These are phyloP conservation scores for Mesodorylaimus sp. DNA, from an alignment of 2,888 invertebrate species.

Conservation along the genomic window DNA sequence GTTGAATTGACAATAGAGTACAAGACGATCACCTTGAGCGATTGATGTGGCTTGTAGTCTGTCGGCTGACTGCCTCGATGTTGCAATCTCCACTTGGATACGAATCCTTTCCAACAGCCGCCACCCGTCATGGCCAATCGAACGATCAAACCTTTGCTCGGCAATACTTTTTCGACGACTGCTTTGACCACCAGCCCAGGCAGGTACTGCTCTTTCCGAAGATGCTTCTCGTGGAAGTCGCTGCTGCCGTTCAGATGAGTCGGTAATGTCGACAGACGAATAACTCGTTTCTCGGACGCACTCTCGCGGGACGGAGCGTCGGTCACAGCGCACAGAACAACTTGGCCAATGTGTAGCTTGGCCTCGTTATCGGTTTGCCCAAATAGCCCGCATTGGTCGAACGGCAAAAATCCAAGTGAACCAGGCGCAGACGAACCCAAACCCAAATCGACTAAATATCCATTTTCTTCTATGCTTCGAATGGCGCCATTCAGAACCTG, in stretches of 20 bases:
- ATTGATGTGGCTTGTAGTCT: background rate
- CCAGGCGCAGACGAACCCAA: background rate
- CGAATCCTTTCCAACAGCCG: background rate
- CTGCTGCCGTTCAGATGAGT: too few relatives aligned
- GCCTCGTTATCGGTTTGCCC: background rate
- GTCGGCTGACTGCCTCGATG: background rate
- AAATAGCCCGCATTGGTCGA: background rate
- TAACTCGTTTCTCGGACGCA: background rate
- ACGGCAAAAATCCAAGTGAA: background rate
- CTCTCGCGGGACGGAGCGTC: too few relatives aligned
- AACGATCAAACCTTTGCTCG: background rate
- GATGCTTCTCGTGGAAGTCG: too few relatives aligned
- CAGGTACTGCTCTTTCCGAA: background rate
- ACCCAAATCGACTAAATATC: conserved; percentile 5
- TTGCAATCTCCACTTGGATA: background rate
- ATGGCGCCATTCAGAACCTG: background rate
- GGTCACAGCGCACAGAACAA: background rate
- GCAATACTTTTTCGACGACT: background rate
- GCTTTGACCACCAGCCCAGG: background rate
- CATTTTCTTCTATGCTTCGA: conserved; percentile 8
- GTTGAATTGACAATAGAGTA: background rate
- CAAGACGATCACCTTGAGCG: background rate
- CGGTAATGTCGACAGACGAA: background rate
- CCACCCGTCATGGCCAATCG: background rate
- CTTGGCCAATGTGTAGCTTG: background rate